Conservation (phyloP, 2,888 invertebrate genomes). For the Agrilus biguttatus region DNA sequence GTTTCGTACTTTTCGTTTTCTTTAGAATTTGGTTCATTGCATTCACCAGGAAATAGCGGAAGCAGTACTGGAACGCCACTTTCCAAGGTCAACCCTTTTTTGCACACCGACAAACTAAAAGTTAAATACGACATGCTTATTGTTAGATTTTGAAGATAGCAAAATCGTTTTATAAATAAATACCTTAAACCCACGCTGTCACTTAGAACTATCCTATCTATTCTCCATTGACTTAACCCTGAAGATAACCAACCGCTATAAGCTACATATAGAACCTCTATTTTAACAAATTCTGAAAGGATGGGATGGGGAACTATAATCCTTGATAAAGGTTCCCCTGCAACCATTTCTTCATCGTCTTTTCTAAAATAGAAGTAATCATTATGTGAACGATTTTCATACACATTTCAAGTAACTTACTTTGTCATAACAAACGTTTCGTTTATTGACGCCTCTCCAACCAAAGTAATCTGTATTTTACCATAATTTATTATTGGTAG, state of each 20-base stretch:
- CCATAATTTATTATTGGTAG: slow-evolving; percentile 61
- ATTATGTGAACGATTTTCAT: neutral
- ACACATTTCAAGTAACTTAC: slow-evolving; percentile 40
- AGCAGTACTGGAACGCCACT: slow-evolving; percentile 60
- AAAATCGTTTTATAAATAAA: slow-evolving; percentile 13
- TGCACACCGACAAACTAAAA: slow-evolving; percentile 63
- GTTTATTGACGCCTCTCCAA: slow-evolving; percentile 68
- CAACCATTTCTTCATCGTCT: slow-evolving; percentile 58
- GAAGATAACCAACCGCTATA: slow-evolving; percentile 86
- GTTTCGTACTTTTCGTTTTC: slow-evolving; percentile 3
- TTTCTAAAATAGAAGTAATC: slow-evolving; percentile 39
- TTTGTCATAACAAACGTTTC: slow-evolving; percentile 80
- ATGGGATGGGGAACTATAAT: slow-evolving; percentile 84
- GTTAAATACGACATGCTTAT: neutral
- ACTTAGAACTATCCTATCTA: slow-evolving; percentile 69
- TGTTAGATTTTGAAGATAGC: neutral
- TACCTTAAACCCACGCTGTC: slow-evolving; percentile 75
- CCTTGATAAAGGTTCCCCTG: slow-evolving; percentile 60
- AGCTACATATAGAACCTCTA: slow-evolving; percentile 69
- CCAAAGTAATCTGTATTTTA: slow-evolving; percentile 61
- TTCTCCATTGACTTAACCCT: slow-evolving; percentile 62
- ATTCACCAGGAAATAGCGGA: slow-evolving; percentile 64
- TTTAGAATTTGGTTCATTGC: slow-evolving; percentile 45
- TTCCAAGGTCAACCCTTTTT: slow-evolving; percentile 55
- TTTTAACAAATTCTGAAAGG: slow-evolving; percentile 54